phyloP scores from a whole-genome alignment of 2,113 vertebrate species.

The Okapia johnstoni region DNA sequence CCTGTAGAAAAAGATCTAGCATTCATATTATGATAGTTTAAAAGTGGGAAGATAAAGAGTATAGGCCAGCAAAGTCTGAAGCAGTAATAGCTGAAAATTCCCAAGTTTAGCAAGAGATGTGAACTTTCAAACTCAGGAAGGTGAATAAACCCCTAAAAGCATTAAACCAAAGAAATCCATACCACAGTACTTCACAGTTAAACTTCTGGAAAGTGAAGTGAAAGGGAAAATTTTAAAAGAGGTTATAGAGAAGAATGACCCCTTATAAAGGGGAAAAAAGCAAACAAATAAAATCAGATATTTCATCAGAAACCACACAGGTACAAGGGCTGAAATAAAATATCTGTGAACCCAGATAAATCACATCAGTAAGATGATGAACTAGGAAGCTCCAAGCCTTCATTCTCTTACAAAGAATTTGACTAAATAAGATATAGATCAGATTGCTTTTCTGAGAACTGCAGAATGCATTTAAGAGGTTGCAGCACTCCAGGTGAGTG shows the following conservation, averaged over 20 bases:
- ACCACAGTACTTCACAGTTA: background rate
- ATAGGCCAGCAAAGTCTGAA: background rate
- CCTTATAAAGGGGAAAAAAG: background rate
- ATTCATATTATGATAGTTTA: background rate
- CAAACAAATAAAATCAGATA: background rate
- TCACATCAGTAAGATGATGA: background rate
- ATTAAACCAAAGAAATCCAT: background rate
- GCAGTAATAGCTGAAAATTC: background rate
- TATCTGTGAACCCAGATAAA: background rate
- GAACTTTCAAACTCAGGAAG: background rate
- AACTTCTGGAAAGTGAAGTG: background rate
- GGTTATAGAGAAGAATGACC: background rate
- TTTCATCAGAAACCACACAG: background rate
- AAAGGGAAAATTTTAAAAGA: background rate
- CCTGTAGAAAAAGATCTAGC: background rate
- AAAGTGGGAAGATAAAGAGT: background rate
- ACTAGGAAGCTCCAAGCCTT: background rate
- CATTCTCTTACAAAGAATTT: background rate
- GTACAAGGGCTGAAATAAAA: background rate
- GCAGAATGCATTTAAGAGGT: background rate
- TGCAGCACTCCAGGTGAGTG: background rate
- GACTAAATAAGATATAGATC: background rate
- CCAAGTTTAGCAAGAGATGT: background rate
- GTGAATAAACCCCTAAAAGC: background rate
- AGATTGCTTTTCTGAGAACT: background rate